A percentile compares a stretch with the other conserved stretches of the same genome.
Conservation (phyloP, 2,888 invertebrate species). For the Stenurella melanura region DNA sequence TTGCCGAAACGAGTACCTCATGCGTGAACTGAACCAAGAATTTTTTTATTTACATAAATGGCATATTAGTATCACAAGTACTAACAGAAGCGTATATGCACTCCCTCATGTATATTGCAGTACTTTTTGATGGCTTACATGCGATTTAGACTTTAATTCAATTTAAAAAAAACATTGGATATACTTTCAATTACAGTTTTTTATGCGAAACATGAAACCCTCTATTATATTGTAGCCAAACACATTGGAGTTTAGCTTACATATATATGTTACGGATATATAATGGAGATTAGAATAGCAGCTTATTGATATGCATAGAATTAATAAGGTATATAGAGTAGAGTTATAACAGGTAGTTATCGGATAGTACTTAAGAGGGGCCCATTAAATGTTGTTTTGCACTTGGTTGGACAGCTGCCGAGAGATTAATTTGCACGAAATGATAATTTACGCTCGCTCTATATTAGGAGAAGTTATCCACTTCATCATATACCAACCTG, state of each 20-base stretch:
- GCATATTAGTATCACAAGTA: no score
- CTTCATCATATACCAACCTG: slow-evolving; percentile 48
- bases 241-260: background rate
- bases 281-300: background rate
- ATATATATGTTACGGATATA: background rate
- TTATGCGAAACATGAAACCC: no score
- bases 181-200: no score
- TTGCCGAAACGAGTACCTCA: no score
- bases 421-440: slow-evolving; percentile 41
- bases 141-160: no score
- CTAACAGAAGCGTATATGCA: no score
- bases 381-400: slow-evolving; percentile 48
- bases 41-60: no score
- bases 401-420: slow-evolving; percentile 45
- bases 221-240: no score
- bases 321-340: slow-evolving; percentile 20
- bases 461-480: slow-evolving; percentile 48
- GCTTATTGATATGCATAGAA: slow-evolving; percentile 1
- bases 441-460: slow-evolving; percentile 45
- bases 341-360: slow-evolving; percentile 35
- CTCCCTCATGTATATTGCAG: no score
- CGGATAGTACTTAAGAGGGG: slow-evolving; percentile 41
- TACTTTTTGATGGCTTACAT: no score
- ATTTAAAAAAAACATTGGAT: no score
- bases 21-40: no score